Conservation (phyloP, 2,888 invertebrate genomes). For the Ophion obscuratus region DNA sequence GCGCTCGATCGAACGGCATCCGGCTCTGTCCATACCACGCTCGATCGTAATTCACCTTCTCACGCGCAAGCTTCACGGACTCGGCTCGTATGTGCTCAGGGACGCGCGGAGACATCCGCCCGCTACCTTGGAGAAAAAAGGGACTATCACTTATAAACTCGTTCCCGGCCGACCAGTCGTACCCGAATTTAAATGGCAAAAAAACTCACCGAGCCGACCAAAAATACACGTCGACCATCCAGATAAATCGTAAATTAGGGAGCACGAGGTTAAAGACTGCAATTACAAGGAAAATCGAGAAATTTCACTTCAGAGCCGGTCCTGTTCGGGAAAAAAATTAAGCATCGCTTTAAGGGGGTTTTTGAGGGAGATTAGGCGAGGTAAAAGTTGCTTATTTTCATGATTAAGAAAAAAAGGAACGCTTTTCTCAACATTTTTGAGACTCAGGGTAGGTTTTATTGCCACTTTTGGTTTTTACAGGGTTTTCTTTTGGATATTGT, state of each 20-base stretch:
- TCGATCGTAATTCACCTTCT: constrained; percentile 63
- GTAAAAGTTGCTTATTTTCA: too few species aligned
- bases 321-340: not conserved
- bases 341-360: too few species aligned
- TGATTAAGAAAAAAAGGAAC: too few species aligned
- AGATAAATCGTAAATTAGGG: not conserved
- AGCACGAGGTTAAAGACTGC: constrained; percentile 10
- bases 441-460: too few species aligned
- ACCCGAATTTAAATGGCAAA: constrained; percentile 1
- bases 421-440: too few species aligned
- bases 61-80: constrained; percentile 20
- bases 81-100: constrained; percentile 70
- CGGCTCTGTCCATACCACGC: constrained; percentile 55
- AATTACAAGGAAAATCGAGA: not conserved
- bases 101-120: constrained; percentile 63
- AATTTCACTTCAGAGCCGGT: not conserved
- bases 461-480: too few species aligned
- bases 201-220: not conserved
- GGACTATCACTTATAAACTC: constrained; percentile 8
- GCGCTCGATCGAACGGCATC: constrained; percentile 78
- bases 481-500: too few species aligned
- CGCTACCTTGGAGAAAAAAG: constrained; percentile 76
- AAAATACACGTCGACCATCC: not conserved
- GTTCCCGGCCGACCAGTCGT: not conserved
- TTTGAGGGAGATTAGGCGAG: too few species aligned